Percentiles rank a stretch among this genome's conserved stretches.
Conservation (phyloP, 2,797 vertebrate genomes). For the Buphagus erythrorhynchus region DNA sequence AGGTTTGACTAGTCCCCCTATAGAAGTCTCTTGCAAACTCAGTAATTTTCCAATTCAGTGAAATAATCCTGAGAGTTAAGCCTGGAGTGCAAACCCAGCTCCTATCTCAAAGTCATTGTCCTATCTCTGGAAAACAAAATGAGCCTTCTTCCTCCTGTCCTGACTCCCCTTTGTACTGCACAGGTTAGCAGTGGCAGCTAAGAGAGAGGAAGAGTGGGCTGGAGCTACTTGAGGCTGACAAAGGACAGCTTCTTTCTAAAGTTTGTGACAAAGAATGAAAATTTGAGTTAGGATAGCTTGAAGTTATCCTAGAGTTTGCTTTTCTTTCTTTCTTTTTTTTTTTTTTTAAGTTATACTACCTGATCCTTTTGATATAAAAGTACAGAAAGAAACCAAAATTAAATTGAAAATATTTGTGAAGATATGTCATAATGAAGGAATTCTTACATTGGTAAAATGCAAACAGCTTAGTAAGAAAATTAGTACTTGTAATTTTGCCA, state of each 20-base stretch:
- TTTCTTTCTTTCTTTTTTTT: not conserved
- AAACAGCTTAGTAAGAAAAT: not conserved
- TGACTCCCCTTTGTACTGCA: not conserved
- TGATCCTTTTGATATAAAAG: not conserved
- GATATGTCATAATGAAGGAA: not conserved
- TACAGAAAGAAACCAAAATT: not conserved
- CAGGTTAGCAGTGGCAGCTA: not conserved
- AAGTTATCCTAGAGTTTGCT: not conserved
- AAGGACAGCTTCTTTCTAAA: not conserved
- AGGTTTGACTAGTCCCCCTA: not conserved
- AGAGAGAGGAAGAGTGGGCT: not conserved
- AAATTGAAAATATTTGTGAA: not conserved
- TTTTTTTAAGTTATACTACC: not conserved
- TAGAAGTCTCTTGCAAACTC: not conserved
- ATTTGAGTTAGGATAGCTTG: not conserved
- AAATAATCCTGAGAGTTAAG: not conserved
- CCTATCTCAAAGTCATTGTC: not conserved
- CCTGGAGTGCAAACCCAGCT: not conserved
- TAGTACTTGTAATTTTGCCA: not conserved
- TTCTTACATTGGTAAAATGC: not conserved
- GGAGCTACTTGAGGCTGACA: not conserved
- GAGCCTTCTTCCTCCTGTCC: not conserved
- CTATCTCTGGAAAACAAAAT: not conserved
- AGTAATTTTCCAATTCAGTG: not conserved
- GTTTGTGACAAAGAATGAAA: not conserved